phyloP scores from a whole-genome alignment of 2,888 invertebrate species.

The Rhamnusium bicolor region DNA sequence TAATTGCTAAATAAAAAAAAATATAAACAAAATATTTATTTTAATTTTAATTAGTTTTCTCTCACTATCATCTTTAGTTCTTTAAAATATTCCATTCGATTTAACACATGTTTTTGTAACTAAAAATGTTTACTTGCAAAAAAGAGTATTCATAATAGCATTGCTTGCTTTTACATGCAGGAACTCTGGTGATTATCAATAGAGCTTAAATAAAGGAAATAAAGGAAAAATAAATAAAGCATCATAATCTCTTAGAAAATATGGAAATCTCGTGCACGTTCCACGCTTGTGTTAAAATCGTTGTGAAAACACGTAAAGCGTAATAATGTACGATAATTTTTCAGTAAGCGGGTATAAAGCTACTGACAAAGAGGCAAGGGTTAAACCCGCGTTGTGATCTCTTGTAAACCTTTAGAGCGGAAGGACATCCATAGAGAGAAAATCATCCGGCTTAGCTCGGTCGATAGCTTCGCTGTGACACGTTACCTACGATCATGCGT shows the following conservation, averaged over 20 bases:
- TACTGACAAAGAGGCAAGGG: conserved; percentile 12
- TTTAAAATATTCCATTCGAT: too few relatives aligned
- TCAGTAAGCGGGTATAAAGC: conserved; percentile 7
- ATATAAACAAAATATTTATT: too few relatives aligned
- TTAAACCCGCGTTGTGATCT: conserved; percentile 16
- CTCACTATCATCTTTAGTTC: too few relatives aligned
- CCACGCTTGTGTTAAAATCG: neutral
- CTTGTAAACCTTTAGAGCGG: conserved; percentile 2
- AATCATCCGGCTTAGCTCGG: conserved; percentile 6
- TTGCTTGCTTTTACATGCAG: neutral
- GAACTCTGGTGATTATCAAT: neutral
- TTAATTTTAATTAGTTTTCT: too few relatives aligned
- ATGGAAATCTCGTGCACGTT: neutral
- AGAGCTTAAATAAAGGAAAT: neutral
- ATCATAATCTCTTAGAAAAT: neutral
- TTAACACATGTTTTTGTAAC: too few relatives aligned
- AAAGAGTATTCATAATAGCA: too few relatives aligned
- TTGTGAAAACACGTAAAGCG: neutral
- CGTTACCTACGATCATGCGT: conserved; percentile 27
- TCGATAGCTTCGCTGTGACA: conserved; percentile 6
- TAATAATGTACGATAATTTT: conserved; percentile 7
- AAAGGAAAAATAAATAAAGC: neutral
- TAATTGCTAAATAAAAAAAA: too few relatives aligned
- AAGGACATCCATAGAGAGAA: conserved; percentile 14
- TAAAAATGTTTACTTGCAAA: too few relatives aligned